Evolutionary conservation across 2,888 invertebrate genomes (phyloP).

Genomic region (Trissolcus brochymenae): DNA sequence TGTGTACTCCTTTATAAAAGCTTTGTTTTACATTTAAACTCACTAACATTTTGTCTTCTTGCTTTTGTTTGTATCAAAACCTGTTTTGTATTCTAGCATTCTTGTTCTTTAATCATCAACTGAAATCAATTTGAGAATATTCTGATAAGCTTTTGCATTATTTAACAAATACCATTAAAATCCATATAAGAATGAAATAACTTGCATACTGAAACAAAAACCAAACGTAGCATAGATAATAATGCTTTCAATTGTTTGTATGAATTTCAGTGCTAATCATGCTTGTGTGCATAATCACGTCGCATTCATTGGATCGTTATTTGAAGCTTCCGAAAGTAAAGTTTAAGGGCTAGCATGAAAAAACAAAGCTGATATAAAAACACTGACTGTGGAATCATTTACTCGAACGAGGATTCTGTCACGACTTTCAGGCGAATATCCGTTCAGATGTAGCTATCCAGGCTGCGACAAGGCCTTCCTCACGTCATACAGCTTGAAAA

Average conservation of each 20-base stretch:
- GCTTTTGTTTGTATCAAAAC: not conserved
- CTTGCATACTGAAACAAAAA: not conserved
- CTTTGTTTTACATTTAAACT: not conserved
- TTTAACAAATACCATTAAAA: not conserved
- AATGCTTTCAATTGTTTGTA: conserved; percentile 18
- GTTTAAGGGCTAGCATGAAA: conserved; percentile 47
- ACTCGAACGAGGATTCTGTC: conserved; percentile 59
- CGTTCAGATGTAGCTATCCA: conserved; percentile 92
- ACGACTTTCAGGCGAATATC: conserved; percentile 88
- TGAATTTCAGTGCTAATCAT: conserved; percentile 1
- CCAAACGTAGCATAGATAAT: not conserved
- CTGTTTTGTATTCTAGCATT: not conserved
- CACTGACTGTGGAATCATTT: conserved; percentile 25
- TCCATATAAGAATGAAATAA: conserved; percentile 8
- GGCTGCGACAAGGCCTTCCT: conserved; percentile 95
- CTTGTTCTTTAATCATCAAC: not conserved
- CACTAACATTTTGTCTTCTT: no score
- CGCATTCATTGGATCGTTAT: conserved; percentile 47
- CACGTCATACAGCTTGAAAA: conserved; percentile 95
- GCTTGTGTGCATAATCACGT: conserved; percentile 17
- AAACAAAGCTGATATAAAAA: conserved; percentile 14
- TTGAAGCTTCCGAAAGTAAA: conserved; percentile 40
- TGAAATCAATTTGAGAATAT: not conserved
- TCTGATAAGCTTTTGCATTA: not conserved
- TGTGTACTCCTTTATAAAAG: not conserved